Conservation (phyloP, 1,140 invertebrate genomes). For the Ceratina calcarata region DNA sequence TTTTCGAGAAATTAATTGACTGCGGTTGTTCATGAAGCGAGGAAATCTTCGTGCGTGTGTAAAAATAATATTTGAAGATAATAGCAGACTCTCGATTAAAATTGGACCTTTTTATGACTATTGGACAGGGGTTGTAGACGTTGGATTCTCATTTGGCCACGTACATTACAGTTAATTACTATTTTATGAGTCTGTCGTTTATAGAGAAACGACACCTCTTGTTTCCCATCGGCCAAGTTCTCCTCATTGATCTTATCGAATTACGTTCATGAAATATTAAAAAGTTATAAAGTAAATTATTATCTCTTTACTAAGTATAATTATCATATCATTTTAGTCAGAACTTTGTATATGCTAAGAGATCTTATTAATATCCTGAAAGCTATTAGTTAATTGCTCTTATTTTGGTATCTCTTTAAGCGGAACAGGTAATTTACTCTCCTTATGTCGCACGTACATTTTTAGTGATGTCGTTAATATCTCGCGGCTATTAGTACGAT, state of each 20-base stretch:
- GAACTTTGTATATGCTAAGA: no score
- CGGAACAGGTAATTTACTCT: background rate
- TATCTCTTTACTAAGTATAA: background rate
- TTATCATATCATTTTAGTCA: background rate
- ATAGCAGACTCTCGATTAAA: background rate
- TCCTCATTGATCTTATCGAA: background rate
- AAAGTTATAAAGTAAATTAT: no score
- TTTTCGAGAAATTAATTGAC: background rate
- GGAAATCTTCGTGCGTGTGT: no score
- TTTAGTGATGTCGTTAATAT: constrained; percentile 12
- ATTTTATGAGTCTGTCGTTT: constrained; percentile 22
- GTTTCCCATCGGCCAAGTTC: background rate
- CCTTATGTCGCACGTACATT: background rate
- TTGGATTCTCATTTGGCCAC: background rate
- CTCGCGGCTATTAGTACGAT: constrained; percentile 7
- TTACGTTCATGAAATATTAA: background rate
- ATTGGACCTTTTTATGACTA: constrained; percentile 1
- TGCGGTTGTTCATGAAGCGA: no score
- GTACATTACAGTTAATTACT: constrained; percentile 27
- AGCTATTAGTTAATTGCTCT: no score
- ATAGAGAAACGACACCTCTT: constrained; percentile 11
- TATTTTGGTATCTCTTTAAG: background rate
- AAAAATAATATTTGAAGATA: background rate
- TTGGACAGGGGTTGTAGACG: background rate
- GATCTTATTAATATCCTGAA: no score